These are phyloP conservation scores for Gasteruption jaculator DNA, from an alignment of 2,888 invertebrate species.

Conservation along the genomic window DNA sequence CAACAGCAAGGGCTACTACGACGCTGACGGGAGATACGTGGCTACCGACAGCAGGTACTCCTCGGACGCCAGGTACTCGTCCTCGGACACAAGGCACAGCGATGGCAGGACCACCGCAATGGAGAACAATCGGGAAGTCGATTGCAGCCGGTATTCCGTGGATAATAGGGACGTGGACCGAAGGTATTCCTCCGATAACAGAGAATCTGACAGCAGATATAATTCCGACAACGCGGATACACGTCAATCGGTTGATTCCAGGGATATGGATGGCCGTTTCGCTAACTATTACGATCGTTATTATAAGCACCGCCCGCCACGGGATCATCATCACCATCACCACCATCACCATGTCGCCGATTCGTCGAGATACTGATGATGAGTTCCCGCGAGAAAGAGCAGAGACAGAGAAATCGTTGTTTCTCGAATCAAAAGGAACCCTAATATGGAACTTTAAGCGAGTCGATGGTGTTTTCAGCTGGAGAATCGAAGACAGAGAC, in stretches of 20 bases:
- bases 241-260: constrained; percentile 29
- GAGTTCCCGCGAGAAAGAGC: constrained; percentile 8
- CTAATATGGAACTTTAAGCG: too few species aligned
- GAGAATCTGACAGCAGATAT: constrained; percentile 35
- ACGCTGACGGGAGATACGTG: constrained; percentile 31
- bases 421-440: too few species aligned
- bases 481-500: too few species aligned
- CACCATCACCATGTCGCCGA: too few species aligned
- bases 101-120: constrained; percentile 22
- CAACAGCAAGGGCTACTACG: constrained; percentile 34
- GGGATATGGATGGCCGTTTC: constrained; percentile 36
- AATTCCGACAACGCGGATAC: constrained; percentile 25
- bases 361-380: constrained; percentile 43
- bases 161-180: constrained; percentile 30
- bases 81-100: constrained; percentile 30
- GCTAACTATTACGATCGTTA: constrained; percentile 48
- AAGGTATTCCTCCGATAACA: constrained; percentile 31
- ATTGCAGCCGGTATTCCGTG: constrained; percentile 24
- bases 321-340: constrained; percentile 48
- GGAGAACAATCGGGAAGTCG: constrained; percentile 31
- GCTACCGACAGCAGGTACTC: constrained; percentile 29
- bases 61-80: constrained; percentile 23
- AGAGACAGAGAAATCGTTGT: too few species aligned
- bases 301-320: constrained; percentile 47
- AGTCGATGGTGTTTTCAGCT: too few species aligned